Conservation (phyloP, 2,888 invertebrate genomes). For the Alentia gelatinosa region DNA sequence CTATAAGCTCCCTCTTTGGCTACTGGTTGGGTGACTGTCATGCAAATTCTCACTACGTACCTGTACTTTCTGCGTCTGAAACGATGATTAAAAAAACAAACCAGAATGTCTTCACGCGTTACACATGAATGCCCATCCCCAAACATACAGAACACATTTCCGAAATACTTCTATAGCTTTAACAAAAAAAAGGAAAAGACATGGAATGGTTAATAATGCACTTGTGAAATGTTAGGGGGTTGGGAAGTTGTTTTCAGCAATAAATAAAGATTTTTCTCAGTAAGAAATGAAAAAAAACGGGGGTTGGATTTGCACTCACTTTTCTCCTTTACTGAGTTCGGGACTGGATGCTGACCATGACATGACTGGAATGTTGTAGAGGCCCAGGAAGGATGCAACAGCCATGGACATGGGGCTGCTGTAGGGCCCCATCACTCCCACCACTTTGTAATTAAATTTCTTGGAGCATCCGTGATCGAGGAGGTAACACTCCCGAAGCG, state of each 20-base stretch:
- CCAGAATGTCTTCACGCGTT: slow-evolving; percentile 9
- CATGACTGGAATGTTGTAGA: slow-evolving; percentile 83
- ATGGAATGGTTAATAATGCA: not conserved
- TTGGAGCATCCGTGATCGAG: not conserved
- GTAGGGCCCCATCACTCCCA: slow-evolving; percentile 57
- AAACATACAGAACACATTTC: not conserved
- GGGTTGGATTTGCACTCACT: not conserved
- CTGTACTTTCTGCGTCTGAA: not conserved
- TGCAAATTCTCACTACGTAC: not conserved
- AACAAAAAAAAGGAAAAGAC: not conserved
- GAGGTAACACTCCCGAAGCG: not conserved
- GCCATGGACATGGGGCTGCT: slow-evolving; percentile 48
- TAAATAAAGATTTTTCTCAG: not conserved
- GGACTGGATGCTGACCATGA: slow-evolving; percentile 71
- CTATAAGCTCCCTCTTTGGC: too few species aligned
- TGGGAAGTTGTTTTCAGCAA: not conserved
- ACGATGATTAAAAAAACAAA: not conserved
- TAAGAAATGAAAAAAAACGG: not conserved
- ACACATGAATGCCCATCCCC: not conserved
- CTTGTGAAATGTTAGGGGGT: not conserved
- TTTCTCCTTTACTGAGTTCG: slow-evolving; percentile 70
- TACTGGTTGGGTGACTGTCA: too few species aligned
- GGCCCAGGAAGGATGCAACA: slow-evolving; percentile 59
- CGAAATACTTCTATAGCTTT: not conserved
- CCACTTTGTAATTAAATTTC: slow-evolving; percentile 31